phyloP scores from a whole-genome alignment of 2,113 vertebrate genomes.

The Cygnus atratus region DNA sequence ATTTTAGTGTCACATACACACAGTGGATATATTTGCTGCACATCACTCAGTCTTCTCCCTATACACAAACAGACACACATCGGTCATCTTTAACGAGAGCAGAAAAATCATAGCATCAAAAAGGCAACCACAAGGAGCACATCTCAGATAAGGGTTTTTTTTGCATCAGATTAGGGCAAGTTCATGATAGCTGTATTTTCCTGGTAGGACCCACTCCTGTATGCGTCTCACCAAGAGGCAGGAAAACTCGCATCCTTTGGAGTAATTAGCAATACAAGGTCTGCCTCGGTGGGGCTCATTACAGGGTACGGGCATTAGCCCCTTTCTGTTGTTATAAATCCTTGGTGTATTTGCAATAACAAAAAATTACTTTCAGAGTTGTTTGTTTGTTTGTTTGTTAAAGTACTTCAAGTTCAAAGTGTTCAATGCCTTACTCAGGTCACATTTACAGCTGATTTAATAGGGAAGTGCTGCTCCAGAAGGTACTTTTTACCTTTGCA shows the following conservation, averaged over 20 bases:
- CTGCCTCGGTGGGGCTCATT: neutral
- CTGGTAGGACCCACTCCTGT: neutral
- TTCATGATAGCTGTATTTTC: neutral
- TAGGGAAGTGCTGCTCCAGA: neutral
- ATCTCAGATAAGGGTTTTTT: neutral
- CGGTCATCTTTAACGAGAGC: accelerated
- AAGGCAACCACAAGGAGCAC: neutral
- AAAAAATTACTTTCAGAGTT: neutral
- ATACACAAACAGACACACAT: neutral
- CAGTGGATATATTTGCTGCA: neutral
- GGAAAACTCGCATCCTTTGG: neutral
- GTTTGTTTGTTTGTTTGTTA: neutral
- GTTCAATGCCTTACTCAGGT: neutral
- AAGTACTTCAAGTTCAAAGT: neutral
- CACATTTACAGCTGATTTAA: neutral
- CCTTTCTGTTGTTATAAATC: neutral
- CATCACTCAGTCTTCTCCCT: neutral
- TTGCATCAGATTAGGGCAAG: neutral
- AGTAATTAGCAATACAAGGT: neutral
- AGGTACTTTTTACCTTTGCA: neutral
- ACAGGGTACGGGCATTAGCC: neutral
- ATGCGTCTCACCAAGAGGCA: neutral
- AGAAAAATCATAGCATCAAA: neutral
- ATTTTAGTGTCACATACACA: neutral
- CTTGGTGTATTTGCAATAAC: neutral